Conservation (phyloP, 2,888 invertebrate species). For the Cheilosia soror region DNA sequence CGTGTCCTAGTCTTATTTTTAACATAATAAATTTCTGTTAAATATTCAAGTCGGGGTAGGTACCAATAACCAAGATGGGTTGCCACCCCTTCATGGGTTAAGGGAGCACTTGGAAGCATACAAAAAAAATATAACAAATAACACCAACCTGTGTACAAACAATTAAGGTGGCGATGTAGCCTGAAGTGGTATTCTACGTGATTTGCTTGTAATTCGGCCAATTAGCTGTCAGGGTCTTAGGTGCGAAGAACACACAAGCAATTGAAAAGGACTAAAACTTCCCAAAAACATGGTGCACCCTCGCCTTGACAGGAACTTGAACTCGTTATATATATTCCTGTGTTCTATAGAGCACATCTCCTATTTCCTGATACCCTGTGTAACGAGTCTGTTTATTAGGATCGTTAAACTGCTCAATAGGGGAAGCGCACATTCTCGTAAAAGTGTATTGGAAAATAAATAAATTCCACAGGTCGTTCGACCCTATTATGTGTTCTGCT, state of each 20-base stretch:
- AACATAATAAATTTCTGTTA: conserved; percentile 9
- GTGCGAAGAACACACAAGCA: conserved; percentile 6
- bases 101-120: neutral
- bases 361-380: neutral
- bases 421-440: neutral
- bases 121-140: neutral
- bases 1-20: neutral
- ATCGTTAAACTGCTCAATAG: neutral
- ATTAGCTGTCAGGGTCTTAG: conserved; percentile 19
- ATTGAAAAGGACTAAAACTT: neutral
- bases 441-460: neutral
- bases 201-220: conserved; percentile 46
- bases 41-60: neutral
- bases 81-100: neutral
- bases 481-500: neutral
- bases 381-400: neutral
- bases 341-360: neutral
- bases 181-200: conserved; percentile 31
- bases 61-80: too few relatives aligned
- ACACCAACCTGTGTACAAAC: conserved; percentile 23
- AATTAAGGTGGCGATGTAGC: conserved; percentile 14
- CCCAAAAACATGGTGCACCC: too few relatives aligned
- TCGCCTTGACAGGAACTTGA: neutral
- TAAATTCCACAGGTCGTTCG: neutral
- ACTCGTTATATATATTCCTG: neutral